Evolutionary conservation across 1,140 invertebrate genomes (phyloP).

Genomic region (Drosophila punjabiensis): DNA sequence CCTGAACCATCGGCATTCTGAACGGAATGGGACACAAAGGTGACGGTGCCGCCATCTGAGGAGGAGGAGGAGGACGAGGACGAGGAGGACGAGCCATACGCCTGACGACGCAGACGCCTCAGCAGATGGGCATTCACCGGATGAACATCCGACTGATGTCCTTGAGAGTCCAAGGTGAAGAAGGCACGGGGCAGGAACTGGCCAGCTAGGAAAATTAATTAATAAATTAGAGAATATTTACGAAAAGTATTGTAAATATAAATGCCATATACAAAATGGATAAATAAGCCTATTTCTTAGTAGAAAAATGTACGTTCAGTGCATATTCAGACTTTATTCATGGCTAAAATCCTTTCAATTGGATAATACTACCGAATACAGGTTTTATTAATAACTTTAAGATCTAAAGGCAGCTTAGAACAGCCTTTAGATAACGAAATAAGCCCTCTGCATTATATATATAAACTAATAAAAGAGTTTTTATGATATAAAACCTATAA

Average conservation of each 20-base stretch:
- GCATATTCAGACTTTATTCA: too few relatives aligned
- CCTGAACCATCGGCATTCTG: constrained; percentile 43
- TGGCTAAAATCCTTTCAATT: too few relatives aligned
- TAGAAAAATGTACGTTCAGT: too few relatives aligned
- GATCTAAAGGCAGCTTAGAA: too few relatives aligned
- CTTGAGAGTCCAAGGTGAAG: constrained; percentile 73
- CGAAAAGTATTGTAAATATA: neutral
- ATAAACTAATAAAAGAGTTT: too few relatives aligned
- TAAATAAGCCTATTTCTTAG: too few relatives aligned
- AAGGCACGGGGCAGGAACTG: constrained; percentile 75
- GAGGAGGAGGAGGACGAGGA: constrained; percentile 58
- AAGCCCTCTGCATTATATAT: too few relatives aligned
- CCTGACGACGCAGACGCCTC: constrained; percentile 74
- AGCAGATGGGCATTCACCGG: constrained; percentile 67
- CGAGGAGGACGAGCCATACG: constrained; percentile 45
- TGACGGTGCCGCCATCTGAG: constrained; percentile 41
- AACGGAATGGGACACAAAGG: constrained; percentile 21
- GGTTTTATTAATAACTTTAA: too few relatives aligned
- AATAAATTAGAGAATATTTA: neutral
- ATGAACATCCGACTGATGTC: constrained; percentile 68
- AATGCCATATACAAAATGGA: neutral
- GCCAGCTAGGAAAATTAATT: constrained; percentile 51
- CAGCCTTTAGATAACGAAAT: too few relatives aligned
- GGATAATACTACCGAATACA: too few relatives aligned
- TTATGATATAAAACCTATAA: too few relatives aligned